phyloP scores from a whole-genome alignment of 2,113 vertebrate species.

The Athene noctua region DNA sequence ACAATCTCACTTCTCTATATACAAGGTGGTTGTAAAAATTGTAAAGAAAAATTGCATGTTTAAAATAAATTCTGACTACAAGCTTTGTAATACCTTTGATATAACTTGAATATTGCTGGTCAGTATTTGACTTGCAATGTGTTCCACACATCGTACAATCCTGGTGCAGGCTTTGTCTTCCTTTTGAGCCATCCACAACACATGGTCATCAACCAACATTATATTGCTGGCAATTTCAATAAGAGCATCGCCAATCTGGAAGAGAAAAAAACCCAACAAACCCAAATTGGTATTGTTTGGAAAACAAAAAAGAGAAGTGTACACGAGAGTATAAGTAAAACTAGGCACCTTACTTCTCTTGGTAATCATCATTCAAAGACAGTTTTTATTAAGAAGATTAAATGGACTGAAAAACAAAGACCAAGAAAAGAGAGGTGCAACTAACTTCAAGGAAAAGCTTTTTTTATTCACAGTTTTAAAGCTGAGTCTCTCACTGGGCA shows the following conservation, averaged over 20 bases:
- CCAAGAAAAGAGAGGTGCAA: background rate
- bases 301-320: background rate
- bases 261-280: background rate
- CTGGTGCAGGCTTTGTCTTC: slow-evolving; percentile 86
- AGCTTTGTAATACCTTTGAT: slow-evolving; percentile 80
- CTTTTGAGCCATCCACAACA: slow-evolving; percentile 89
- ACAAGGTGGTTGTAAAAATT: background rate
- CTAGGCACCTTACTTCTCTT: background rate
- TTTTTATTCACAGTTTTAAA: background rate
- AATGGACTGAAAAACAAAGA: background rate
- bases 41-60: background rate
- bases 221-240: slow-evolving; percentile 88
- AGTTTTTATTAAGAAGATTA: background rate
- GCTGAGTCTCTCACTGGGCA: background rate
- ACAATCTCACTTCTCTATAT: background rate
- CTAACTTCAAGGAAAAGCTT: background rate
- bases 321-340: background rate
- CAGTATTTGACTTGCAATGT: slow-evolving; percentile 78
- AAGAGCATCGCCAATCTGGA: slow-evolving; percentile 82
- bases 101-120: slow-evolving; percentile 72
- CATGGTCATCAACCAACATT: slow-evolving; percentile 88
- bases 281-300: background rate
- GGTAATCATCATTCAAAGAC: background rate
- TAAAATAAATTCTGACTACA: background rate
- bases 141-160: slow-evolving; percentile 86